Conservation (phyloP, 2,113 vertebrate species). For the Lanius collurio region DNA sequence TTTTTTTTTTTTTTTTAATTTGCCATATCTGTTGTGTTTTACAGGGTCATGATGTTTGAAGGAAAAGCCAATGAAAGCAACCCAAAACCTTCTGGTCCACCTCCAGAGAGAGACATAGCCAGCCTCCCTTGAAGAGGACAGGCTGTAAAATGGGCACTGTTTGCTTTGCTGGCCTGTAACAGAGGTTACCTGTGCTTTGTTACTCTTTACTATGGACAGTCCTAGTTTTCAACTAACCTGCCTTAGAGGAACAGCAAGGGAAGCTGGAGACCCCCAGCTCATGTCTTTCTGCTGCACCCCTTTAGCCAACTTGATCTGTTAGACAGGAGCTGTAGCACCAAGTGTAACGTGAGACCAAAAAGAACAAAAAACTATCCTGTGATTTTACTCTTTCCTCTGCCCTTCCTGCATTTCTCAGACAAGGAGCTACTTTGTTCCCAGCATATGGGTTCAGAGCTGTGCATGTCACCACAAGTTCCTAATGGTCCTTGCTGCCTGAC, state of each 20-base stretch:
- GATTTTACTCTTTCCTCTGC: not conserved
- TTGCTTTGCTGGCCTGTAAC: conserved; percentile 42
- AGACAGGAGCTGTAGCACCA: conserved; percentile 17
- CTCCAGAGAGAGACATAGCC: conserved; percentile 93
- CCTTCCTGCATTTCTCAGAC: not conserved
- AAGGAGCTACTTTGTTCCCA: not conserved
- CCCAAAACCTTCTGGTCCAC: conserved; percentile 84
- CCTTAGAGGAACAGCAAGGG: conserved; percentile 65
- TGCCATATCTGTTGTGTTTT: not conserved
- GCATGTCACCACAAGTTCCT: not conserved
- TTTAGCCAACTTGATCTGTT: conserved; percentile 22
- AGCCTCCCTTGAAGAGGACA: conserved; percentile 86
- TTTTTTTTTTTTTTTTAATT: not conserved
- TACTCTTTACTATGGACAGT: conserved; percentile 30
- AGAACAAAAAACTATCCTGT: not conserved
- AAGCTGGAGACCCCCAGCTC: conserved; percentile 18
- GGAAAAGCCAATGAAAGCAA: conserved; percentile 86
- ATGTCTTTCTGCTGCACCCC: conserved; percentile 23
- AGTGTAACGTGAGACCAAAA: conserved; percentile 31
- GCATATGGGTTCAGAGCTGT: not conserved
- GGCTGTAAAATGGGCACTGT: not conserved
- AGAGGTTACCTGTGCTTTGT: conserved; percentile 22
- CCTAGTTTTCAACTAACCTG: conserved; percentile 64
- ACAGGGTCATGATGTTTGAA: conserved; percentile 95
- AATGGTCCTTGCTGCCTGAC: not conserved